phyloP scores from a whole-genome alignment of 2,797 vertebrate genomes.

The Myoxocephalus aenaeus region DNA sequence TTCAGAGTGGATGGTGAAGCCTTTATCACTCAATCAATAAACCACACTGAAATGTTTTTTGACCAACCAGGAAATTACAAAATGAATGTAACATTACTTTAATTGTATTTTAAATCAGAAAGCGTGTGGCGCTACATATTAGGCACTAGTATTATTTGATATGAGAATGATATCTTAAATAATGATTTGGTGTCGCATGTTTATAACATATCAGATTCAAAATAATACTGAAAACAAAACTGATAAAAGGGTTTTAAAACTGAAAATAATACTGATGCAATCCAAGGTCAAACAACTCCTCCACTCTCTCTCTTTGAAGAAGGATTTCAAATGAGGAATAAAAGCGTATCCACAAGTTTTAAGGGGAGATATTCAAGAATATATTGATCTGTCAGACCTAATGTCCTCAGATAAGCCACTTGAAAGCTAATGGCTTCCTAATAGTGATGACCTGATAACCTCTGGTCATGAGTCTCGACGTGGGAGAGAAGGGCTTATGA shows the following conservation, averaged over 20 bases:
- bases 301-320: slow-evolving; percentile 11
- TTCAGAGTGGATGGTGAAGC: neutral
- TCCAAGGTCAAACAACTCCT: slow-evolving; percentile 31
- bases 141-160: neutral
- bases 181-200: neutral
- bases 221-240: slow-evolving; percentile 19
- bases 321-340: slow-evolving; percentile 13
- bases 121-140: neutral
- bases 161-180: neutral
- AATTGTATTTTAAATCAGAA: neutral
- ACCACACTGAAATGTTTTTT: neutral
- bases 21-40: neutral
- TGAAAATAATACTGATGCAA: slow-evolving; percentile 34
- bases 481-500: neutral
- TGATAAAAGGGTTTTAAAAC: neutral
- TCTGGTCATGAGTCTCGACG: slow-evolving; percentile 23
- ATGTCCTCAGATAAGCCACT: slow-evolving; percentile 39
- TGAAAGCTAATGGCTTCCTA: slow-evolving; percentile 13
- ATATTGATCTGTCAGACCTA: slow-evolving; percentile 27
- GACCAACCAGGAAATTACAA: neutral
- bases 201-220: neutral
- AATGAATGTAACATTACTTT: neutral
- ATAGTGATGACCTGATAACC: slow-evolving; percentile 47
- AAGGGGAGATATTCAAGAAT: slow-evolving; percentile 21
- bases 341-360: slow-evolving; percentile 5